Base-by-base conservation (phyloP, 2,797 vertebrate species). In the Anabas testudineus region DNA sequence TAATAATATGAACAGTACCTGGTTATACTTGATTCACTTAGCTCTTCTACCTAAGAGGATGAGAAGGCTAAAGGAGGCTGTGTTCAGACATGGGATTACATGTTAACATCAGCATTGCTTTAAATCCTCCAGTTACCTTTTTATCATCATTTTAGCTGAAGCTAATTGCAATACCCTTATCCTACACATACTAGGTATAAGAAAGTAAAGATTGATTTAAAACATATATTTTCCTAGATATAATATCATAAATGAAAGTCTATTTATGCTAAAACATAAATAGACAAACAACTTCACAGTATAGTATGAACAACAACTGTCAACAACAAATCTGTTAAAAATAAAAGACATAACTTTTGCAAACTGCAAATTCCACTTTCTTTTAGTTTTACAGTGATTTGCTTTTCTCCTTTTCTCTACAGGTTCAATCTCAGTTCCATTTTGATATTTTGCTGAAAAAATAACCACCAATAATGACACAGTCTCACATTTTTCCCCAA, bases 361-460 rank as follows among this genome's bases (percentile, higher is more conserved):
- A 63, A 41, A 67, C 10, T n/a, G 18, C 13, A 34, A 10, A 47
- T 36, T 18, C 12, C 41, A 28, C 43, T 21, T 42, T 49, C 7
- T 41, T 24, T 36, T 15, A 16, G 21, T 12, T 34, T 14, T 39
- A 2, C 43, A 41, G 18, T 47, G 39, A 77, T 57, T 34, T 75
- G 16, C 28, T 18, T 10, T n/a, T 34, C 41, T 24, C 0, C 34
- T 28, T 48, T 37, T 62, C 52, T 62, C 36, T 58, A 18, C 28
- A 13, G 42, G 62, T 64, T 63, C 64, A 72, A 43, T 61, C 24
- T 55, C 47, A 66, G 63, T 32, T 67, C 56, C 37, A 67, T 73
- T 76, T 71, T 56, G 64, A 73, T 48, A 57, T 55, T 46, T 66
- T 53, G 63, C 60, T 75, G 53, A 62, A 42, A 76, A 61, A 42